phyloP scores from a whole-genome alignment of 1,140 invertebrate species.

The Chlorops oryzae region DNA sequence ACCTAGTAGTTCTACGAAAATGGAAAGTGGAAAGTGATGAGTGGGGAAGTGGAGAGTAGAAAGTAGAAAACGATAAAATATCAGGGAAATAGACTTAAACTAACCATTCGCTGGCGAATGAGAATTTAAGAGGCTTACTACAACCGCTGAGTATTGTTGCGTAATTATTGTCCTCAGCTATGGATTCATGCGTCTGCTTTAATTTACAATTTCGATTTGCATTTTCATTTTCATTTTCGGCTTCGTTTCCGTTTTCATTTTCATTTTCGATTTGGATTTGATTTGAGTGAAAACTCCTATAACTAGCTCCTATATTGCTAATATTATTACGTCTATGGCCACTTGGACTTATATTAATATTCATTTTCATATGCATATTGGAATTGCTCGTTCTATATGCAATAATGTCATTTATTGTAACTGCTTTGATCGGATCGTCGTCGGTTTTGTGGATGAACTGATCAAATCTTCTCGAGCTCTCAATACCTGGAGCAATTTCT shows the following conservation, averaged over 20 bases:
- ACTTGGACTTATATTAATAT: too few relatives aligned
- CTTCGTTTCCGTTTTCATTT: too few relatives aligned
- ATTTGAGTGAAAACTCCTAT: too few relatives aligned
- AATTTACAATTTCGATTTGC: constrained; percentile 13
- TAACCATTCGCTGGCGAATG: constrained; percentile 45
- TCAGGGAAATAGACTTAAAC: constrained; percentile 21
- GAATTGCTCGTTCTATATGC: too few relatives aligned
- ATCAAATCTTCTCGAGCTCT: neutral
- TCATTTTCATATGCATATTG: too few relatives aligned
- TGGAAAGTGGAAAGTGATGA: neutral
- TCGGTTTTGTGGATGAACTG: neutral
- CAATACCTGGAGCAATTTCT: neutral
- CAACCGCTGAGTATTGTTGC: constrained; percentile 38
- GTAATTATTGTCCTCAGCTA: constrained; percentile 45
- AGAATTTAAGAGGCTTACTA: constrained; percentile 43
- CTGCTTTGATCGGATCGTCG: constrained; percentile 4
- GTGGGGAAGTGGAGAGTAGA: constrained; percentile 5
- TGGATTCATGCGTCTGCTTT: constrained; percentile 23
- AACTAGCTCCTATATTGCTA: too few relatives aligned
- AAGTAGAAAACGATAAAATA: neutral
- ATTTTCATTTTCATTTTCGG: too few relatives aligned
- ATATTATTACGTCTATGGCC: too few relatives aligned
- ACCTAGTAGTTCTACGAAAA: constrained; percentile 1
- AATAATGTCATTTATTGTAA: neutral
- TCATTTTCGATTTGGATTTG: too few relatives aligned